Evolutionary conservation across 2,888 invertebrate species (phyloP), one percentile per base, ranked within the genome.

Genomic region (Leptopilina syphax): DNA sequence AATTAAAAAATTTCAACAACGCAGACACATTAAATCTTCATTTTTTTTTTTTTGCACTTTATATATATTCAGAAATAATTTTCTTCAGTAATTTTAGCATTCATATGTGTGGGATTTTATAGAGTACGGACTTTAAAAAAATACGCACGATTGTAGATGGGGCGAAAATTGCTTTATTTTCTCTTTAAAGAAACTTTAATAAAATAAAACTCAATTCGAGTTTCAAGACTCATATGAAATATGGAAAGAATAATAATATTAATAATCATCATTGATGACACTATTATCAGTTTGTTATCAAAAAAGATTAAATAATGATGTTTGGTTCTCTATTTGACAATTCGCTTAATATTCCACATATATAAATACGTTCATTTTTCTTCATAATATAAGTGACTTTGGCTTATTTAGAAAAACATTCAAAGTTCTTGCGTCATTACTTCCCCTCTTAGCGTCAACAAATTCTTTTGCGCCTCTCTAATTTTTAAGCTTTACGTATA

Each of bases 1-100:
- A 87, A 87, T 87, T 87, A 84, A 86, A 18, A 85, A 86, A 88
- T 88, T 87, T 86, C 83, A 86, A 85, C 80, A 84, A 88, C 7
- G 3, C 12, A 68, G 18, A 18, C 18, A 68, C 68, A 60, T 60
- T 60, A 18, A 60, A 60, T 60, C 18, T 18, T 60, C 68, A 50
- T 68, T 68, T 27, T 13, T 44, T 34, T 70, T 70, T 27, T 13
- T 66, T 65, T n/a, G 34, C 34, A 34, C 34, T 34, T 34, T 34
- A 34, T 34, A 34, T 34, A 34, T 18, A 5, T 24, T 70, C 24
- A 34, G 34, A 34, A 34, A 34, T 34, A 34, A 34, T 10, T 4
- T 24, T 27, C 24, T 13, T 70, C 27, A 18, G 27, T 70, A 27
- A 7, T 70, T 24, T 70, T 54, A 9, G 50, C 12, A 50, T 47